Evolutionary conservation across 23 tunicate species (phyloP).

Genomic region (Botrylloides violaceus): DNA sequence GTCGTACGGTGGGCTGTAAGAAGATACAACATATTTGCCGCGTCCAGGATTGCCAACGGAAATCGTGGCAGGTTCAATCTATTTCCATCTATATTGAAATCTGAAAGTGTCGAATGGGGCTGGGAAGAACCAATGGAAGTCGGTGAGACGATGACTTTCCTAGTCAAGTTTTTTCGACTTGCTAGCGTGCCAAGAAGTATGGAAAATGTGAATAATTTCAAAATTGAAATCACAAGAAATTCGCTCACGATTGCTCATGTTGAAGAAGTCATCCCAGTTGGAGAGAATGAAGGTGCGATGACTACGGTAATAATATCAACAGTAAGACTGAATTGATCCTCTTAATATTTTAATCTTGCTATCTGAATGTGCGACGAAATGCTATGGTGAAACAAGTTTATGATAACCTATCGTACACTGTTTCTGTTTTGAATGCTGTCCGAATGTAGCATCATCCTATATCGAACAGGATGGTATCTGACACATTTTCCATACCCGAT

Average conservation of each 20-base stretch:
- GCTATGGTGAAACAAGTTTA: too few relatives aligned
- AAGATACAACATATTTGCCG: background rate
- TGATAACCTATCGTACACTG: too few relatives aligned
- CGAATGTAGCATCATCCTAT: too few relatives aligned
- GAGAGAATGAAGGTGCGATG: background rate
- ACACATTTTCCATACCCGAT: too few relatives aligned
- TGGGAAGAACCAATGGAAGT: constrained; percentile 49
- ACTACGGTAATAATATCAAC: too few relatives aligned
- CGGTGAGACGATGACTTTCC: constrained; percentile 44
- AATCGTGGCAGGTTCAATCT: background rate
- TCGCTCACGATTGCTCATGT: constrained; percentile 27
- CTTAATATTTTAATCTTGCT: too few relatives aligned
- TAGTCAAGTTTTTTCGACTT: constrained; percentile 28
- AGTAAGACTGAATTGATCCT: too few relatives aligned
- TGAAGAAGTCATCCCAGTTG: constrained; percentile 4
- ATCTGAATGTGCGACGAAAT: too few relatives aligned
- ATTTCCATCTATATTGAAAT: background rate
- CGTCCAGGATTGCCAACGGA: background rate
- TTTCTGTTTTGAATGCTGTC: too few relatives aligned
- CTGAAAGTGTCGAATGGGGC: constrained; percentile 36
- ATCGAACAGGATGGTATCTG: too few relatives aligned
- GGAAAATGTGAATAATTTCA: constrained; percentile 15
- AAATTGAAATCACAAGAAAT: constrained; percentile 26
- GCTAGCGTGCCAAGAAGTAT: constrained; percentile 28
- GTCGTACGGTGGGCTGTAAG: constrained; percentile 19